Base-by-base conservation (phyloP, 1,140 invertebrate species). In the Medauroidea extradentata region DNA sequence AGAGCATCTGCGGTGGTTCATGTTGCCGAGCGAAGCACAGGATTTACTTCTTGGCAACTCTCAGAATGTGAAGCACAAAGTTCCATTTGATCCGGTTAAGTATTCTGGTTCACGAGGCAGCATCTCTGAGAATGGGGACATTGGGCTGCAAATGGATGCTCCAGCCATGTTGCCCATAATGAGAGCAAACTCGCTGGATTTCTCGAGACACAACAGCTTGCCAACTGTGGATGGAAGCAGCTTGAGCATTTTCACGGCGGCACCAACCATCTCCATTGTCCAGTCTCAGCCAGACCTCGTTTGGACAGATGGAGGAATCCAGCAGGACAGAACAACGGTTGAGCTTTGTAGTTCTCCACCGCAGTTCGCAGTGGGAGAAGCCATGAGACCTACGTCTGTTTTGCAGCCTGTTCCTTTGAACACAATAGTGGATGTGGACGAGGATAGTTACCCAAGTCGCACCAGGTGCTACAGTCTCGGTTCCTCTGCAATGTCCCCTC, bases 1-100 rank as follows among this genome's bases (percentile, higher is more conserved):
- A 19, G 83, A 88, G 61, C 78, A 80, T 51, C 74, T 94, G 13
- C 76, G 91, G 53, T 95, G 92, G 92, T 95, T 94, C 71, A 85
- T 94, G 79, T 73, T 94, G 44, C 86, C 87, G 0, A 83, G 83
- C 65, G 87, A 89, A 72, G 88, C 87, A 2, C 88, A 89, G 69
- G 84, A 87, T 65, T 75, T 89, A 3, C 68, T 89, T 0, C 75
- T 88, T 0, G 86, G 86, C 16, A 82, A 85, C 63, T 88, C 85
- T 14, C 82, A 83, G 44, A 88, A 88, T 64, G 85, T 89, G 0
- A 87, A 88, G 71, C 85, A 88, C 63, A 81, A 83, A 56, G 83
- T 88, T 52, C 87, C 87, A 58, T 89, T 90, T 71, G 83, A 86
- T 70, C 87, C 87, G 1, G 60, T 68, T 14, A 58, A 64, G 19